Percentiles rank a stretch among this genome's conserved stretches.
Evolutionary conservation across 2,888 invertebrate species (phyloP).

Genomic region (Amphipyra berbera): DNA sequence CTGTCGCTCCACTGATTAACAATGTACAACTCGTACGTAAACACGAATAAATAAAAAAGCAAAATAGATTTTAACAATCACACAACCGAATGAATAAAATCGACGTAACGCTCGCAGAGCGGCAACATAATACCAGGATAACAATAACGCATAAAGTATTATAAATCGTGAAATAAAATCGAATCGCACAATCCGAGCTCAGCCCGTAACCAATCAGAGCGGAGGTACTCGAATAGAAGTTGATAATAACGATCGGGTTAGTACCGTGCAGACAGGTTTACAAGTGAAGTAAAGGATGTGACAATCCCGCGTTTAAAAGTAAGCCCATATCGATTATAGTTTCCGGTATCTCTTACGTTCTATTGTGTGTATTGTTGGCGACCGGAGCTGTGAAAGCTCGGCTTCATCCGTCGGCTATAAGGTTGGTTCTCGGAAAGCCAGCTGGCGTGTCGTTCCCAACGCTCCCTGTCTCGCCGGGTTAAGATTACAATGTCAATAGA

Average conservation of each 20-base stretch:
- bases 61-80: constrained; percentile 66
- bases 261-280: constrained; percentile 65
- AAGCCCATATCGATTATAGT: constrained; percentile 80
- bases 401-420: constrained; percentile 70
- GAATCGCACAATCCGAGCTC: constrained; percentile 61
- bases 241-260: constrained; percentile 45
- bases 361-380: constrained; percentile 76
- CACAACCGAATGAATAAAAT: constrained; percentile 59
- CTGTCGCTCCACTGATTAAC: constrained; percentile 81
- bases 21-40: constrained; percentile 65
- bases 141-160: constrained; percentile 66
- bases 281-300: constrained; percentile 67
- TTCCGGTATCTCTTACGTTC: constrained; percentile 81
- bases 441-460: constrained; percentile 66
- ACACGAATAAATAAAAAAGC: constrained; percentile 60
- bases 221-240: constrained; percentile 60
- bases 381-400: constrained; percentile 66
- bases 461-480: constrained; percentile 70
- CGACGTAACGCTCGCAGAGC: constrained; percentile 48
- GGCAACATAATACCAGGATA: constrained; percentile 66
- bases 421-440: constrained; percentile 78
- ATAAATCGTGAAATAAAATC: constrained; percentile 66
- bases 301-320: constrained; percentile 73
- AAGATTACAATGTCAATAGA: constrained; percentile 83
- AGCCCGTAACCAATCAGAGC: constrained; percentile 50